phyloP scores from a whole-genome alignment of 2,888 invertebrate genomes.

The Cerceris rybyensis region DNA sequence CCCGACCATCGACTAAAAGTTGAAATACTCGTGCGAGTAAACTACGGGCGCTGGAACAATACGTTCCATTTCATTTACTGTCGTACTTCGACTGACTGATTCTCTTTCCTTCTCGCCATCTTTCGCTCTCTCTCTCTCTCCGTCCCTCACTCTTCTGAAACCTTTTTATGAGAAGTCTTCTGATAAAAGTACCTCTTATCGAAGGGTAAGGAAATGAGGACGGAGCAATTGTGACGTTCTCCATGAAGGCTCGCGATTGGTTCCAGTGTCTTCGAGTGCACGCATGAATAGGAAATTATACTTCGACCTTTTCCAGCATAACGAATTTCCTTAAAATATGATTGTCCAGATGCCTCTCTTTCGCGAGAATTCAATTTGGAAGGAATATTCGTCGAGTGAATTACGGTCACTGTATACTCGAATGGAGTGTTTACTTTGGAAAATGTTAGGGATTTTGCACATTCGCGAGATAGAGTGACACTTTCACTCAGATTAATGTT shows the following conservation, averaged over 20 bases:
- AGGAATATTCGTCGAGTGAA: neutral
- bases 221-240: constrained; percentile 40
- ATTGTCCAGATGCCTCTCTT: neutral
- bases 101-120: too few species aligned
- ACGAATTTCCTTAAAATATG: constrained; percentile 4
- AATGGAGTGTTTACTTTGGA: too few species aligned
- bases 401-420: too few species aligned
- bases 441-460: too few species aligned
- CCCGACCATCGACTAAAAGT: constrained; percentile 3
- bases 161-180: constrained; percentile 33
- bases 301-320: neutral
- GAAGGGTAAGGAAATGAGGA: constrained; percentile 24
- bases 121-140: too few species aligned
- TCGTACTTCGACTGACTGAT: constrained; percentile 15
- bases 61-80: constrained; percentile 25
- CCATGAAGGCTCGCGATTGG: constrained; percentile 4
- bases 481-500: too few species aligned
- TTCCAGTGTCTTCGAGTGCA: neutral
- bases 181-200: constrained; percentile 44
- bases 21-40: neutral
- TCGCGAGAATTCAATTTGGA: neutral
- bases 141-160: constrained; percentile 13
- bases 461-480: too few species aligned
- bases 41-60: constrained; percentile 7
- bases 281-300: constrained; percentile 11